Conservation (phyloP, 2,888 invertebrate genomes). For the Drosophila imparisetae region DNA sequence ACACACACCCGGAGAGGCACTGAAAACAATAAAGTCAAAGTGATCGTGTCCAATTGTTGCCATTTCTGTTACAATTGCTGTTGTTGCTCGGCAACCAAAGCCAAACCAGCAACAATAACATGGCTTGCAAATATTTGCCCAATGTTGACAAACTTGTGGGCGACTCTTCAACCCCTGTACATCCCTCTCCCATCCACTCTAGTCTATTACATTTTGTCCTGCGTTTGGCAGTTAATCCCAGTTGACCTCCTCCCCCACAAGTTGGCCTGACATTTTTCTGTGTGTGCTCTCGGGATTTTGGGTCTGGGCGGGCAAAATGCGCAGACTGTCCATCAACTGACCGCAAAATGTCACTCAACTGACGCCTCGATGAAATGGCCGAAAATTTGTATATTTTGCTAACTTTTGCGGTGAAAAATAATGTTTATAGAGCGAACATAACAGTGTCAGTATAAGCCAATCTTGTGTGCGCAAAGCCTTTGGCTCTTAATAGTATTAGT, state of each 20-base stretch:
- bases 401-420: slow-evolving; percentile 1
- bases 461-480: not conserved
- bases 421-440: not conserved
- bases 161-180: slow-evolving; percentile 10
- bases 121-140: slow-evolving; percentile 71
- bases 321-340: slow-evolving; percentile 66
- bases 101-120: slow-evolving; percentile 30
- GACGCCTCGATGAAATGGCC: slow-evolving; percentile 53
- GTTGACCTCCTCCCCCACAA: slow-evolving; percentile 11
- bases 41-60: slow-evolving; percentile 78
- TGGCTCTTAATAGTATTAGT: not conserved
- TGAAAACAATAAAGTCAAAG: slow-evolving; percentile 73
- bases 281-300: slow-evolving; percentile 14
- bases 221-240: not conserved
- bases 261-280: slow-evolving; percentile 48
- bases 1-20: slow-evolving; percentile 47
- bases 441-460: not conserved
- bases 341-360: slow-evolving; percentile 71
- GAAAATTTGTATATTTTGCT: slow-evolving; percentile 8
- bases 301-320: slow-evolving; percentile 26
- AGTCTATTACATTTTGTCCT: slow-evolving; percentile 8
- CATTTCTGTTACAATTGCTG: slow-evolving; percentile 26
- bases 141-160: slow-evolving; percentile 70
- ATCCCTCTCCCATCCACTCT: not conserved
- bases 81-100: slow-evolving; percentile 32